A percentile compares a stretch with the other conserved stretches of the same genome.
Evolutionary conservation across 2,113 vertebrate genomes (phyloP).

Genomic region (Capricornis sumatraensis): DNA sequence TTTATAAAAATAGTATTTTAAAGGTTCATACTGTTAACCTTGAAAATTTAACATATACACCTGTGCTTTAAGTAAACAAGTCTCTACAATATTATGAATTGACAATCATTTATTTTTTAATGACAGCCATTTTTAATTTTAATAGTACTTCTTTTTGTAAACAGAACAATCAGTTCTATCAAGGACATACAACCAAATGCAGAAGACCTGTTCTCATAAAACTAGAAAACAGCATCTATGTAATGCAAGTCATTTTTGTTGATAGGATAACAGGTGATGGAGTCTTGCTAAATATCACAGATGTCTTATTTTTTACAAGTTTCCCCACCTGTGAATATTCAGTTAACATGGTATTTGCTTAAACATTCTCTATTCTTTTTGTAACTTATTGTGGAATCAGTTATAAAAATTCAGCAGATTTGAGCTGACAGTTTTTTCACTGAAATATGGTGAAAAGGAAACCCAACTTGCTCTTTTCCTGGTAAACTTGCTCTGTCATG

Average conservation of each 20-base stretch:
- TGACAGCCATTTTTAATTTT: constrained; percentile 35
- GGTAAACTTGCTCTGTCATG: background rate
- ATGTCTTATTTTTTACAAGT: background rate
- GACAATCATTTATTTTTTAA: constrained; percentile 20
- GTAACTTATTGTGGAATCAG: background rate
- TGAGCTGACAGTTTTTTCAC: background rate
- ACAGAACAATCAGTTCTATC: background rate
- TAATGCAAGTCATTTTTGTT: background rate
- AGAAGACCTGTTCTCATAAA: background rate
- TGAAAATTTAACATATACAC: background rate
- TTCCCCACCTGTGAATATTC: background rate
- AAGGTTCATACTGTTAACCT: background rate
- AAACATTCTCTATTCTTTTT: background rate
- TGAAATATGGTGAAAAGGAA: background rate
- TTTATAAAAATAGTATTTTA: constrained; percentile 33
- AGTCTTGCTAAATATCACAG: background rate
- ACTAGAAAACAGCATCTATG: background rate
- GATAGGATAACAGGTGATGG: background rate
- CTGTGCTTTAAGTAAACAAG: background rate
- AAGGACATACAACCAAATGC: background rate
- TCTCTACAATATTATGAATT: background rate
- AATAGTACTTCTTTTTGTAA: constrained; percentile 36
- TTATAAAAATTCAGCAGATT: constrained; percentile 22
- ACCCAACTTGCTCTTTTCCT: background rate
- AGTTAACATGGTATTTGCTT: background rate